phyloP scores from a whole-genome alignment of 2,888 invertebrate species.

The Salticus scenicus region DNA sequence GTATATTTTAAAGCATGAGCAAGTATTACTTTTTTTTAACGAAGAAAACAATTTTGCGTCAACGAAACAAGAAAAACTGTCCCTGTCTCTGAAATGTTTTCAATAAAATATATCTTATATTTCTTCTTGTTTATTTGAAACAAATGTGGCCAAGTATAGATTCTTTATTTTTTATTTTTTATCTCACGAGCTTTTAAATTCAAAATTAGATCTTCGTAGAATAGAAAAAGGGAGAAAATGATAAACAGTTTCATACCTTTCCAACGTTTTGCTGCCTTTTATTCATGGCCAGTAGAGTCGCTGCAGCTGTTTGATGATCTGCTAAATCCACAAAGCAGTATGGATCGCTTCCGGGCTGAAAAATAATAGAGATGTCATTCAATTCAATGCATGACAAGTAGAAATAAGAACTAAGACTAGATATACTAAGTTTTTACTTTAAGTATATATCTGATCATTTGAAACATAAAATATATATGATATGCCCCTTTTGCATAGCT shows the following conservation, averaged over 20 bases:
- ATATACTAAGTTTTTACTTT: no score
- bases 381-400: background rate
- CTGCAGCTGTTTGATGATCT: constrained; percentile 95
- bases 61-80: no score
- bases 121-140: no score
- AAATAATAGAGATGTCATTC: constrained; percentile 68
- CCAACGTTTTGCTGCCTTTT: constrained; percentile 80
- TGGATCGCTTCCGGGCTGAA: constrained; percentile 94
- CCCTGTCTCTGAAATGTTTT: no score
- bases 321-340: constrained; percentile 99
- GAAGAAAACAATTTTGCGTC: no score
- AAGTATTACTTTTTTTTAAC: no score
- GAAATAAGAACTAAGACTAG: background rate
- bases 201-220: background rate
- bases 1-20: no score
- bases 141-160: no score
- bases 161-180: background rate
- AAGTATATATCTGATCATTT: no score
- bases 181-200: background rate
- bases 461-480: no score
- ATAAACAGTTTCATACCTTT: constrained; percentile 38
- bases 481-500: no score
- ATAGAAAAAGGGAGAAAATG: background rate
- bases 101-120: no score
- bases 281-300: constrained; percentile 99